A percentile compares a stretch with the other conserved stretches of the same genome.
Evolutionary conservation across 2,888 invertebrate species (phyloP).

Genomic region (Ophion slaviceki): DNA sequence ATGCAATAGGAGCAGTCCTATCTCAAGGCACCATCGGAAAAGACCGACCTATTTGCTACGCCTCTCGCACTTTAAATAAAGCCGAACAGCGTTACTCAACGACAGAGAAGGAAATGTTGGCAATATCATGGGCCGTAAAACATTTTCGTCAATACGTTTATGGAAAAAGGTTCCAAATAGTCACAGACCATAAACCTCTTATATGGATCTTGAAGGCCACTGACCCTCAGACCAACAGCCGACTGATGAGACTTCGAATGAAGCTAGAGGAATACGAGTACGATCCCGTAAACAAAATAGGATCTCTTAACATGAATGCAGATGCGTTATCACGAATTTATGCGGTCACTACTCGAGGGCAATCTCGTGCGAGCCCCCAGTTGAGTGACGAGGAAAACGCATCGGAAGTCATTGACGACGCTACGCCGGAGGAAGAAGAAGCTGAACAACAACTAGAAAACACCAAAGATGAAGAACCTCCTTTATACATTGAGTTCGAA

Average conservation of each 20-base stretch:
- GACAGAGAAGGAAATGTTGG: no score
- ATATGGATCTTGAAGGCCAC: background rate
- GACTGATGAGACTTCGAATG: background rate
- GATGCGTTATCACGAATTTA: conserved; percentile 40
- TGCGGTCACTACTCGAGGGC: conserved; percentile 28
- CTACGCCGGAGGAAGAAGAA: background rate
- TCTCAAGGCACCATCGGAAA: no score
- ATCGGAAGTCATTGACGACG: background rate
- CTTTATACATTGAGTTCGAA: conserved; percentile 23
- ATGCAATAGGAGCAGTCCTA: no score
- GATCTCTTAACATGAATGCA: conserved; percentile 53
- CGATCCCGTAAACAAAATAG: conserved; percentile 46
- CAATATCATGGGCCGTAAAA: no score
- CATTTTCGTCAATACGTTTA: background rate
- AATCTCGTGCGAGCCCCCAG: background rate
- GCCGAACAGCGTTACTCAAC: no score
- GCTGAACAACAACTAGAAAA: background rate
- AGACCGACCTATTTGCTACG: no score
- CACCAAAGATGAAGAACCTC: background rate
- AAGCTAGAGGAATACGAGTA: conserved; percentile 17
- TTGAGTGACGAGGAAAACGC: background rate
- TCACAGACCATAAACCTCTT: background rate
- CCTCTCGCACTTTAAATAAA: no score
- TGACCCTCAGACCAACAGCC: background rate
- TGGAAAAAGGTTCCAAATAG: background rate